Conservation (phyloP, 2,888 invertebrate species). For the Rhodophaea formosa region DNA sequence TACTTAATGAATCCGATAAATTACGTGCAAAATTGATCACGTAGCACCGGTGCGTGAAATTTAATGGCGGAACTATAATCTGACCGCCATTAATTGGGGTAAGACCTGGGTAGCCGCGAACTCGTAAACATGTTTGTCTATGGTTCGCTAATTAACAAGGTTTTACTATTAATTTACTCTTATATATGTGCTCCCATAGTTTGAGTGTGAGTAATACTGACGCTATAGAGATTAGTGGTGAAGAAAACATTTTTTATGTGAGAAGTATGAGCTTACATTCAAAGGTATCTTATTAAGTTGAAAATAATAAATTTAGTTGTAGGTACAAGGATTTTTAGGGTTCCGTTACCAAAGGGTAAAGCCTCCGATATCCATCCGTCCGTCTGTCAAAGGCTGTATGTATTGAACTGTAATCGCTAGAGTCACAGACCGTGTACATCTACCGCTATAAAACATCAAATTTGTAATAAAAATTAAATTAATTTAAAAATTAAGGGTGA, state of each 20-base stretch:
- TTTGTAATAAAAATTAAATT: no score
- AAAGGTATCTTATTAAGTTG: no score
- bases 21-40: constrained; percentile 10
- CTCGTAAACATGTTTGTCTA: constrained; percentile 12
- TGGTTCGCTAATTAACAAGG: constrained; percentile 3
- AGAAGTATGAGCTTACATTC: neutral
- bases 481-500: no score
- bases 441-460: no score
- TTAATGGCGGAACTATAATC: constrained; percentile 39
- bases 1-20: constrained; percentile 1
- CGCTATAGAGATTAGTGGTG: neutral
- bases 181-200: neutral
- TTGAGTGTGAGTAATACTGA: neutral
- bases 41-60: constrained; percentile 27
- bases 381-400: no score
- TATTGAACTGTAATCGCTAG: no score
- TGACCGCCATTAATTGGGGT: constrained; percentile 35
- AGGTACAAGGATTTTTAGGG: no score
- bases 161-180: neutral
- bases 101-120: constrained; percentile 3
- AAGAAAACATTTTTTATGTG: neutral
- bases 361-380: no score
- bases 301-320: no score
- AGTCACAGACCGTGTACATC: no score
- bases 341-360: no score